Percentiles rank a stretch among this genome's conserved stretches.
phyloP scores from a whole-genome alignment of 2,113 vertebrate species.

The Bettongia penicillata region DNA sequence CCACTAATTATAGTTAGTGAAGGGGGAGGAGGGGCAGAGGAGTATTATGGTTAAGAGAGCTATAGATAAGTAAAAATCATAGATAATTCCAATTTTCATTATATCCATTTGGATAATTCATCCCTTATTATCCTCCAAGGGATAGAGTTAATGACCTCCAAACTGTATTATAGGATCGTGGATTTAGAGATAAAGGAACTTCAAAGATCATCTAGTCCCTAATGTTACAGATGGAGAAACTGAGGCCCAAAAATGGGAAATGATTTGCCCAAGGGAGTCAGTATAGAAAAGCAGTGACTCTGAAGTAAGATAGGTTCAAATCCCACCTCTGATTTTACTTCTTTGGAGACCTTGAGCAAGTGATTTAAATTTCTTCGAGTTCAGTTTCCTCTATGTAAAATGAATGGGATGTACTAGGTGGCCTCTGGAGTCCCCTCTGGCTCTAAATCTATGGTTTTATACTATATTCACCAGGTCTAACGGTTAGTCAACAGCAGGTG shows the following conservation, averaged over 20 bases:
- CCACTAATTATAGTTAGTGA: not conserved
- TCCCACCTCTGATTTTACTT: not conserved
- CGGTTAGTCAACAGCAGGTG: too few species aligned
- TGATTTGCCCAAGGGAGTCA: not conserved
- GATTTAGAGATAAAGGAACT: not conserved
- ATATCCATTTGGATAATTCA: conserved; percentile 54
- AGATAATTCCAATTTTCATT: conserved; percentile 55
- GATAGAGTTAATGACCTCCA: not conserved
- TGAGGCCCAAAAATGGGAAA: not conserved
- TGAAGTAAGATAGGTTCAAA: not conserved
- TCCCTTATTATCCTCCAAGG: conserved; percentile 53
- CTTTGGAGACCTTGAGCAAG: not conserved
- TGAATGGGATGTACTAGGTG: not conserved
- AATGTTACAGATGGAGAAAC: not conserved
- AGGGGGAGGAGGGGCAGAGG: not conserved
- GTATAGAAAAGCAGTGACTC: not conserved
- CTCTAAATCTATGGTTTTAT: not conserved
- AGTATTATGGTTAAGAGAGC: conserved; percentile 42
- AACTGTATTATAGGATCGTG: not conserved
- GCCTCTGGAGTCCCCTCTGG: not conserved
- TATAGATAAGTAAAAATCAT: conserved; percentile 67
- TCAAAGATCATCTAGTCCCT: not conserved
- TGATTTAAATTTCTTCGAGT: not conserved
- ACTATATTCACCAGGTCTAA: not conserved
- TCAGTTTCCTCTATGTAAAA: not conserved